phyloP scores from a whole-genome alignment of 2,888 invertebrate species.

The Ecliptopera silaceata region DNA sequence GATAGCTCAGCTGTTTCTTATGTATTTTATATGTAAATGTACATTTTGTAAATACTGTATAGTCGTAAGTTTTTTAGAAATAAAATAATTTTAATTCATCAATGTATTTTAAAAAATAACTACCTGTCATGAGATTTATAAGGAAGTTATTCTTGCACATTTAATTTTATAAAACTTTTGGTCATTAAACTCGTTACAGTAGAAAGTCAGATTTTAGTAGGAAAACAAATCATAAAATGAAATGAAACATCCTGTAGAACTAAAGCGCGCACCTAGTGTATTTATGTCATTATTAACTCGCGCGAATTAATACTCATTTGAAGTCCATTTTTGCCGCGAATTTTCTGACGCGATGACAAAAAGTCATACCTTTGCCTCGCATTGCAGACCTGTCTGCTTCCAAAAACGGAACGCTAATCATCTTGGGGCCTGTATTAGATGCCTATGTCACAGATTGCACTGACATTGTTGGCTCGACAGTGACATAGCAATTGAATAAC shows the following conservation, averaged over 20 bases:
- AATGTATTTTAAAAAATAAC: too few species aligned
- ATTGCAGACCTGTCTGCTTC: constrained; percentile 49
- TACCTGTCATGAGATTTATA: too few species aligned
- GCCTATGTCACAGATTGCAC: background rate
- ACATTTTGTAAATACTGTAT: too few species aligned
- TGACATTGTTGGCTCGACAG: constrained; percentile 17
- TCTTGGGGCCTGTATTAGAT: constrained; percentile 20
- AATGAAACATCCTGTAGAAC: constrained; percentile 56
- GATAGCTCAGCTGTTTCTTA: too few species aligned
- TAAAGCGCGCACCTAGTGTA: constrained; percentile 66
- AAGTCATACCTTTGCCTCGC: constrained; percentile 43
- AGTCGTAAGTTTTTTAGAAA: too few species aligned
- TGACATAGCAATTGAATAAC: constrained; percentile 20
- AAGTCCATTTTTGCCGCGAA: constrained; percentile 73
- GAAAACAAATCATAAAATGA: background rate
- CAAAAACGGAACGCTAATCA: constrained; percentile 51
- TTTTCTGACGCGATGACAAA: constrained; percentile 62
- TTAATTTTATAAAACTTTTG: too few species aligned
- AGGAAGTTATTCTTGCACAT: too few species aligned
- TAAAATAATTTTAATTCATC: too few species aligned
- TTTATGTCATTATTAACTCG: constrained; percentile 83
- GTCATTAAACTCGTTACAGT: too few species aligned
- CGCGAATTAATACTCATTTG: constrained; percentile 82
- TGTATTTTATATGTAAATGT: too few species aligned
- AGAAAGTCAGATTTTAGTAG: too few species aligned